Evolutionary conservation across 92 coral and sea anemone genomes (phyloP), one percentile per base, ranked within the genome.

Genomic region (Muricea muricata): DNA sequence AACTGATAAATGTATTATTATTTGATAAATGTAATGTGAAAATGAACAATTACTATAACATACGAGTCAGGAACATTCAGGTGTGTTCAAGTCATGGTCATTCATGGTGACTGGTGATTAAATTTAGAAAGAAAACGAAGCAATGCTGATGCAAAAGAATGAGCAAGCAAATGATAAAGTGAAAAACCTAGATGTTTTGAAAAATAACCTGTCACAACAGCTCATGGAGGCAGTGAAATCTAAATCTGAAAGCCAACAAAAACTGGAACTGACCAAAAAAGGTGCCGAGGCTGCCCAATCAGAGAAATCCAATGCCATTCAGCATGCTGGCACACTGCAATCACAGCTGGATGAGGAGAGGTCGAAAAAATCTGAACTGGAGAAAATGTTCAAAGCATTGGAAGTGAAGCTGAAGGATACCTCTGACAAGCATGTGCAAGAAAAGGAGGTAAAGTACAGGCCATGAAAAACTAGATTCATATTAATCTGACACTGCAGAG

Each of bases 131-230:
- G 97, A 95, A 54, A 94, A 93, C 26, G 99, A 96, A 80, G 86
- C 78, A 46, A 90, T 79, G 6, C 78, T 97, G 18, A 78, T 86
- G 30, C 94, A 97, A 74, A 80, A 97, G 33, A 92, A 90, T 33
- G 87, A 83, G 40, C 98, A 97, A 70, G 98, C 94, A 21, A 94
- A 86, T 78, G 98, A 92, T 26, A 94, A 90, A 46, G 87, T 93
- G n/a, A 88, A 90, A 68, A 97, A 90, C 68, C 81, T 93, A 8
- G 94, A 97, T 73, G 91, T 97, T 18, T 87, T 87, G 50, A 88
- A 92, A 76, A 71, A 86, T 1, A 73, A 90, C 40, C 79, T 93
- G 31, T 61, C 87, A 41, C 73, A 82, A 34, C 93, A 91, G 28
- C 87, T 91, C 61, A 75, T 60, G 30, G 75, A 80, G 13, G 83